These are phyloP conservation scores for Glyphotaelius pellucidus DNA, from an alignment of 2,888 invertebrate species.

Conservation along the genomic window DNA sequence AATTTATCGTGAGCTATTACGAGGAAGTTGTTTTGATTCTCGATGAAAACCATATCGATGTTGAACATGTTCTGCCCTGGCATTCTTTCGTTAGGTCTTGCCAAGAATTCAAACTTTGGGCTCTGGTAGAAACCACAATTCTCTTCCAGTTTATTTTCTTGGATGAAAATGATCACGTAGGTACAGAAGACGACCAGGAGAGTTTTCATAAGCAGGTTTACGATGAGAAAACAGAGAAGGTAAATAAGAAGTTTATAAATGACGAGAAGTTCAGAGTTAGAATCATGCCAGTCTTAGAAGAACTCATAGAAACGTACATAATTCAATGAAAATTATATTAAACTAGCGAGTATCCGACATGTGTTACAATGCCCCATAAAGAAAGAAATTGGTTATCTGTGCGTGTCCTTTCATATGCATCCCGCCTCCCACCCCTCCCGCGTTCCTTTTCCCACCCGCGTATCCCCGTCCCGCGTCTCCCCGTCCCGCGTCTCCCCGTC, in stretches of 20 bases:
- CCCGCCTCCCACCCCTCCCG: too few species aligned
- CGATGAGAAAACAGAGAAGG: background rate
- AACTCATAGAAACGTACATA: conserved; percentile 14
- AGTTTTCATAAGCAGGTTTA: conserved; percentile 36
- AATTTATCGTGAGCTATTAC: conserved; percentile 57
- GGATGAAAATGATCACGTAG: background rate
- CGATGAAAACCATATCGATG: conserved; percentile 42
- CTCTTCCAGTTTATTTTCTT: conserved; percentile 56
- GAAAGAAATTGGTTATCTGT: too few species aligned
- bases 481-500: too few species aligned
- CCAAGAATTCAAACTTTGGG: conserved; percentile 54
- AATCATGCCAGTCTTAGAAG: background rate
- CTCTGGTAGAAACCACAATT: conserved; percentile 37
- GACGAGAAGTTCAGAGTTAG: background rate
- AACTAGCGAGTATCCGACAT: too few species aligned
- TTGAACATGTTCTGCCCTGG: conserved; percentile 49
- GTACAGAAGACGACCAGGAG: conserved; percentile 44
- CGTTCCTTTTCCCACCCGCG: too few species aligned
- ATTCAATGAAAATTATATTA: background rate
- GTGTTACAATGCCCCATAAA: too few species aligned
- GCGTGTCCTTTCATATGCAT: too few species aligned
- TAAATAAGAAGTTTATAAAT: background rate
- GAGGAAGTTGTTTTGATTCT: conserved; percentile 47
- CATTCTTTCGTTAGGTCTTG: conserved; percentile 38
- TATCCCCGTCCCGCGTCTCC: too few species aligned